phyloP scores from a whole-genome alignment of 1,140 invertebrate genomes.

The Drosophila setifemur region DNA sequence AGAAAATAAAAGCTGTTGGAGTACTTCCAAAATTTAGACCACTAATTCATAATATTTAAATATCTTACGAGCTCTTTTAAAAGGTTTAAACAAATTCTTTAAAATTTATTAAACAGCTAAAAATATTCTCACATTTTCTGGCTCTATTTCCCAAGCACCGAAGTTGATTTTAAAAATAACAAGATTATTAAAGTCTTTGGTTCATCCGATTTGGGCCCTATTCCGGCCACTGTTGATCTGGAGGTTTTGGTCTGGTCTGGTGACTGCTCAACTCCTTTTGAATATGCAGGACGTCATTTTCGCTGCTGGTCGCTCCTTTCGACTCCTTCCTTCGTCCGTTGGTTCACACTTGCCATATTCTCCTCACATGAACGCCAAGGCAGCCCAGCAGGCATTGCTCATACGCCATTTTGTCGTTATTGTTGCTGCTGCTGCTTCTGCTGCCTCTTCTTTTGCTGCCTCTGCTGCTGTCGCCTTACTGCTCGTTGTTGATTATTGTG shows the following conservation, averaged over 20 bases:
- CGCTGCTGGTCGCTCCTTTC: slow-evolving; percentile 31
- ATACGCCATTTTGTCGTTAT: slow-evolving; percentile 64
- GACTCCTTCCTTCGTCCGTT: background rate
- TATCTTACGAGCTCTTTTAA: too few relatives aligned
- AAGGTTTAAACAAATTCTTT: too few relatives aligned
- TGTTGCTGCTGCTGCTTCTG: slow-evolving; percentile 32
- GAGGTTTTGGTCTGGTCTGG: background rate
- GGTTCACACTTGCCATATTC: background rate
- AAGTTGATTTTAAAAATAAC: too few relatives aligned
- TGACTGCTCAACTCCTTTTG: slow-evolving; percentile 46
- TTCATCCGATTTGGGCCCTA: too few relatives aligned
- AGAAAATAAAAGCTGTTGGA: too few relatives aligned
- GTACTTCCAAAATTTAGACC: too few relatives aligned
- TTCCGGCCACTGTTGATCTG: background rate
- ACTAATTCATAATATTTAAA: too few relatives aligned
- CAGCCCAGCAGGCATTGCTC: slow-evolving; percentile 43
- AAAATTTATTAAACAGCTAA: too few relatives aligned
- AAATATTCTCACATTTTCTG: too few relatives aligned
- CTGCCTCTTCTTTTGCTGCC: background rate
- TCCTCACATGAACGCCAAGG: background rate
- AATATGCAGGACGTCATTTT: slow-evolving; percentile 69
- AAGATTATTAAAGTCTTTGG: background rate
- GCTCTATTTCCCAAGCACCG: too few relatives aligned
- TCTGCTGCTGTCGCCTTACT: slow-evolving; percentile 34
- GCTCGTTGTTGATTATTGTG: slow-evolving; percentile 79